These are phyloP conservation scores for Oligia strigilis DNA, from an alignment of 2,888 invertebrate species.

Conservation along the genomic window DNA sequence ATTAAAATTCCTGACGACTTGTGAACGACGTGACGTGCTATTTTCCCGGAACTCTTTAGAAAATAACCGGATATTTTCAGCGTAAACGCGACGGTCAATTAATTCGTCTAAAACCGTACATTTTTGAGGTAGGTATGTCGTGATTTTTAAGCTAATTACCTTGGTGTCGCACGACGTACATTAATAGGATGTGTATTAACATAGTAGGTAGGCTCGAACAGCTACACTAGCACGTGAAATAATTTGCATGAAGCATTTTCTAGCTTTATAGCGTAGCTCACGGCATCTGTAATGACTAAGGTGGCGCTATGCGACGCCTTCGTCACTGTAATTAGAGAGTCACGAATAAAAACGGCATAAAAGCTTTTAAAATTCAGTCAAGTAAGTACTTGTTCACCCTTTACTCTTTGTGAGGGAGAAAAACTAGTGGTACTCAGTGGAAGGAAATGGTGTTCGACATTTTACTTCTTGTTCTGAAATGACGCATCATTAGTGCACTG, in stretches of 20 bases:
- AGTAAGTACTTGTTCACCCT: constrained; percentile 63
- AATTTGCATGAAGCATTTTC: constrained; percentile 87
- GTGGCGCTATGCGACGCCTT: constrained; percentile 86
- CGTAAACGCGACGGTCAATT: constrained; percentile 67
- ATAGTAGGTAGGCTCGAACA: constrained; percentile 52
- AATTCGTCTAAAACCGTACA: constrained; percentile 60
- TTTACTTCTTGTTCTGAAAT: constrained; percentile 37
- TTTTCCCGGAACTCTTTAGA: constrained; percentile 63
- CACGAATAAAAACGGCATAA: constrained; percentile 80
- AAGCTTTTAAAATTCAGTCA: constrained; percentile 80
- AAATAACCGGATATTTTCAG: constrained; percentile 63
- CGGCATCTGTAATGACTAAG: constrained; percentile 87
- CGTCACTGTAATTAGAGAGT: constrained; percentile 83
- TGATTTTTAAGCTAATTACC: constrained; percentile 61
- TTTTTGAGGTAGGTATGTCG: constrained; percentile 39
- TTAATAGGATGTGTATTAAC: constrained; percentile 50
- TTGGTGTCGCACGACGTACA: constrained; percentile 19
- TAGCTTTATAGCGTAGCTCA: constrained; percentile 85
- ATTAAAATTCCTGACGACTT: constrained; percentile 72
- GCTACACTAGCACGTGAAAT: constrained; percentile 70
- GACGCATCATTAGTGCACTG: constrained; percentile 32
- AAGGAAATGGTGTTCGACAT: constrained; percentile 45
- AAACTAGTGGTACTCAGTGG: constrained; percentile 53
- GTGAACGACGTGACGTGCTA: constrained; percentile 68
- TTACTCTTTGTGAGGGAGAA: constrained; percentile 57